Evolutionary conservation across 2,113 vertebrate species (phyloP), one percentile per base, ranked within the genome.

Genomic region (Planiliza haematocheilus): DNA sequence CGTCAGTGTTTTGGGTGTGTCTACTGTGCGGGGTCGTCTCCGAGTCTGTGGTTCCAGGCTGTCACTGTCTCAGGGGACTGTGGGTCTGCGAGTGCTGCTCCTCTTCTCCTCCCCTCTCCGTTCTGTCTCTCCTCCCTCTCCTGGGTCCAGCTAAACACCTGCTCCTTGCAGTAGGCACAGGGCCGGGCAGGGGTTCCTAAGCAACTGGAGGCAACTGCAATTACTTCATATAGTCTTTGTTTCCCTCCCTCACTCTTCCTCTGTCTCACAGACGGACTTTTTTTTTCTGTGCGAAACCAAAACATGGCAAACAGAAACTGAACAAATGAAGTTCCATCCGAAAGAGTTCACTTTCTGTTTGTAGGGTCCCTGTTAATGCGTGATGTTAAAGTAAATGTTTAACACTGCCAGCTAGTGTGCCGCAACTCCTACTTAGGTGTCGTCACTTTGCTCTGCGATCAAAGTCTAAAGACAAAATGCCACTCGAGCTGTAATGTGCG

Each of bases 91-190:
- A 88, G 69, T 83, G 82, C 60, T 52, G 24, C 58, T 67, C 70
- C 50, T 70, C 69, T 48, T 75, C 76, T 71, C 65, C 83, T 68
- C 69, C 77, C 74, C 69, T 81, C 67, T 64, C 58, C 8, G 7
- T 46, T 55, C 70, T 72, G 68, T 61, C 74, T 86, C 77, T 84
- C 82, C 46, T 75, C 52, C 65, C 86, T 91, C 87, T 89, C 89
- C 82, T 79, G 91, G 90, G 88, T 88, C 86, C 83, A 86, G 74
- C 86, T 82, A 82, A 63, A 77, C 92, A 93, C 91, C 91, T 93
- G 92, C 92, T 91, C 86, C 86, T 37, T 74, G 86, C 84, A 82
- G 77, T 60, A 79, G 72, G 65, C 62, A 34, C 79, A 66, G 82
- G 84, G 86, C 63, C 34, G 74, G 77, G 83, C 73, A 83, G 71